A percentile compares a stretch with the other conserved stretches of the same genome.
Conservation (phyloP, 2,113 vertebrate genomes). For the Physeter macrocephalus region DNA sequence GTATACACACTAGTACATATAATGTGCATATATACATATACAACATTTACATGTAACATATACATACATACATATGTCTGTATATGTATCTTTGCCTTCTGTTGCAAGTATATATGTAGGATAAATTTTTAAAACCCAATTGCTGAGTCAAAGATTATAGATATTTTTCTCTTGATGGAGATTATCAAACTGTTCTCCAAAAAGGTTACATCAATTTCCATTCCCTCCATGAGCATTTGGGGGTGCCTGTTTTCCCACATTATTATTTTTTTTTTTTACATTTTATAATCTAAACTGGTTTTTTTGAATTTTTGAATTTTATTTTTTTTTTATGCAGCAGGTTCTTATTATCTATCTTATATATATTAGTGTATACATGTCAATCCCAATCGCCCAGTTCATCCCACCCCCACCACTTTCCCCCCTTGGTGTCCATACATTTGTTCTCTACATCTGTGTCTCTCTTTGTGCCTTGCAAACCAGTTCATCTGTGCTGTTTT, state of each 20-base stretch:
- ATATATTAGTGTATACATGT: too few relatives aligned
- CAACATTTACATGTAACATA: background rate
- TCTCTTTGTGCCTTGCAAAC: too few relatives aligned
- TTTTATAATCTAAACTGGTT: too few relatives aligned
- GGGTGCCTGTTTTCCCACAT: background rate
- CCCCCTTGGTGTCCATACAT: too few relatives aligned
- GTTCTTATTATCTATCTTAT: too few relatives aligned
- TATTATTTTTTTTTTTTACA: background rate
- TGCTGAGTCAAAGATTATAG: background rate
- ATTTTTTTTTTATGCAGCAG: too few relatives aligned
- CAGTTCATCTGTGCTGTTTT: too few relatives aligned
- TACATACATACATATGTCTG: background rate
- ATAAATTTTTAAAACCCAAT: background rate
- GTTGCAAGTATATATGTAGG: background rate
- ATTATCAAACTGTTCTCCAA: slow-evolving; percentile 6
- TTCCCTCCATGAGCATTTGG: background rate
- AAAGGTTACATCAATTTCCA: background rate
- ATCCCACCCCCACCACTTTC: too few relatives aligned
- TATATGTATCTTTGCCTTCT: background rate
- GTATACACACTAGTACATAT: background rate
- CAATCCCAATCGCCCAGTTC: too few relatives aligned
- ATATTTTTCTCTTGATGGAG: background rate
- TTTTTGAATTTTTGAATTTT: too few relatives aligned
- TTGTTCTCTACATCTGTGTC: too few relatives aligned
- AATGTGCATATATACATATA: background rate